phyloP scores from a whole-genome alignment of 1,140 invertebrate species.

The Ceratina australensis region DNA sequence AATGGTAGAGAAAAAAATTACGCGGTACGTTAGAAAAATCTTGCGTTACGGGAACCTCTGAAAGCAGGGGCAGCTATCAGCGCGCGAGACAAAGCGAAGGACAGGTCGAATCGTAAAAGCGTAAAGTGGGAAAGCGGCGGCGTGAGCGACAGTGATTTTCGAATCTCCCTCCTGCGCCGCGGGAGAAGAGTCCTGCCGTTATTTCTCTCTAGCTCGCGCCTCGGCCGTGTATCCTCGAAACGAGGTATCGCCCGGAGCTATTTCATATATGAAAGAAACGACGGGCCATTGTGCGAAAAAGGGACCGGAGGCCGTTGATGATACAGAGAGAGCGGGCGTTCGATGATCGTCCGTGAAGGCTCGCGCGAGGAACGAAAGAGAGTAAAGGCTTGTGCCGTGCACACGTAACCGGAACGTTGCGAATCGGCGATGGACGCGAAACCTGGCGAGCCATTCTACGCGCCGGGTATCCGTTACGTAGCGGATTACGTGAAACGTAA shows the following conservation, averaged over 20 bases:
- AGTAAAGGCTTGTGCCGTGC: neutral
- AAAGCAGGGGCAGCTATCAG: neutral
- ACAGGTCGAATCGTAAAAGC: conserved; percentile 25
- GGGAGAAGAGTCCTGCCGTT: neutral
- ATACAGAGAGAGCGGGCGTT: conserved; percentile 42
- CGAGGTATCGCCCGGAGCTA: conserved; percentile 68
- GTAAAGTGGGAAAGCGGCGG: conserved; percentile 27
- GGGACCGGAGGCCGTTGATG: conserved; percentile 13
- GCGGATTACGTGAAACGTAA: neutral
- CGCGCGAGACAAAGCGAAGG: conserved; percentile 15
- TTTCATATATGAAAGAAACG: conserved; percentile 66
- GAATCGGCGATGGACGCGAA: neutral
- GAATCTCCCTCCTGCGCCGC: conserved; percentile 3
- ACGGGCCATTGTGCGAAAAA: conserved; percentile 58
- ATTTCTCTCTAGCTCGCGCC: neutral
- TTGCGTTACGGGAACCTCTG: neutral
- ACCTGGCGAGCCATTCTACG: neutral
- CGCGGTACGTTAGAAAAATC: neutral
- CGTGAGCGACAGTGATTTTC: conserved; percentile 26
- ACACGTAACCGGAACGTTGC: neutral
- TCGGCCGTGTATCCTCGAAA: conserved; percentile 54
- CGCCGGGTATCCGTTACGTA: neutral
- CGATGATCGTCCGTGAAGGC: conserved; percentile 56
- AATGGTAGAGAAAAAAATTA: neutral
- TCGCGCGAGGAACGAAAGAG: conserved; percentile 3